Percentiles rank a stretch among this genome's conserved stretches.
Conservation (phyloP, 2,797 vertebrate species). For the Loriculus beryllinus region DNA sequence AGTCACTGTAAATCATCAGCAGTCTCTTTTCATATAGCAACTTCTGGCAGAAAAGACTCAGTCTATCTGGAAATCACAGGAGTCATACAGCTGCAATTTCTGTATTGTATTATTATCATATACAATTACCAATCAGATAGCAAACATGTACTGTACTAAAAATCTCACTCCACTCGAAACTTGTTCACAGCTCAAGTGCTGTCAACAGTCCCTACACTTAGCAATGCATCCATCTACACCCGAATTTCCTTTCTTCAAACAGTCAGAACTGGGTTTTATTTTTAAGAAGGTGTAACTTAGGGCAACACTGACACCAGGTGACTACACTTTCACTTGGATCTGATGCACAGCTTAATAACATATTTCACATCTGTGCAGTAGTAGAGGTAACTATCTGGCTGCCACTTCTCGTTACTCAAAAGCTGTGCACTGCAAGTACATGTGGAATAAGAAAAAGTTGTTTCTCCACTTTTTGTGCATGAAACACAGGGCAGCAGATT, state of each 20-base stretch:
- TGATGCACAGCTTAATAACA: not conserved
- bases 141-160: not conserved
- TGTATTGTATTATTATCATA: not conserved
- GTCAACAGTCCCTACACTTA: not conserved
- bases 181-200: not conserved
- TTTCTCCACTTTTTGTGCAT: not conserved
- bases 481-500: not conserved
- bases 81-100: not conserved
- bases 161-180: not conserved
- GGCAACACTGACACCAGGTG: not conserved
- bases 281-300: not conserved
- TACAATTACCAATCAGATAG: not conserved
- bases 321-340: not conserved
- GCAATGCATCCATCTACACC: not conserved
- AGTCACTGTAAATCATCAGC: not conserved
- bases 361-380: not conserved
- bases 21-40: not conserved
- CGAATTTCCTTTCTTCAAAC: not conserved
- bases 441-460: rapidly evolving
- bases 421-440: not conserved
- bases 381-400: not conserved
- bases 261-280: not conserved
- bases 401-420: not conserved
- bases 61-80: not conserved
- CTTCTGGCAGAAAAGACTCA: not conserved